These are phyloP conservation scores for Mamestra brassicae DNA, from an alignment of 2,888 invertebrate genomes.

Conservation along the genomic window DNA sequence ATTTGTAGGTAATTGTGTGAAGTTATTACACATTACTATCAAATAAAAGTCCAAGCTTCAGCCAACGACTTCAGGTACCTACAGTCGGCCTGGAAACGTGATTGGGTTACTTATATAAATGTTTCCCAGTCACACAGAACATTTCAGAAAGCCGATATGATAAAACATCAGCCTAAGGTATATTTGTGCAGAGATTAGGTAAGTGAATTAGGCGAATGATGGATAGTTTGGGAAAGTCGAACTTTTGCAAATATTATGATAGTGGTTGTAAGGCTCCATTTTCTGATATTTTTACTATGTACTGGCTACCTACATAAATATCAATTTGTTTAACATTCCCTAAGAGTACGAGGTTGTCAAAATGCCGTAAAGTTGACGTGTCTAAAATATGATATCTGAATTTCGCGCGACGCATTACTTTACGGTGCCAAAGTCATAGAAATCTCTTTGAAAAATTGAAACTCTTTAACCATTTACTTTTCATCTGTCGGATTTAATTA, in stretches of 20 bases:
- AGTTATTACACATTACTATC: slow-evolving; percentile 5
- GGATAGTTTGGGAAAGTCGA: slow-evolving; percentile 56
- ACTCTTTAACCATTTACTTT: no score
- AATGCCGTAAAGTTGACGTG: slow-evolving; percentile 40
- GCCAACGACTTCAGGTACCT: background rate
- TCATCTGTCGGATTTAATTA: no score
- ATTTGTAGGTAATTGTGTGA: background rate
- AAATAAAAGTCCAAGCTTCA: slow-evolving; percentile 30
- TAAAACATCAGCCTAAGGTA: slow-evolving; percentile 39
- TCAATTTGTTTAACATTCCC: slow-evolving; percentile 37
- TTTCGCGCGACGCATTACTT: slow-evolving; percentile 3
- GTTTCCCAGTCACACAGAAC: slow-evolving; percentile 24
- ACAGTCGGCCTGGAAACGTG: slow-evolving; percentile 36
- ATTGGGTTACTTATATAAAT: slow-evolving; percentile 36
- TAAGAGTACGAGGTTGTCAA: slow-evolving; percentile 18
- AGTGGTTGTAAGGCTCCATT: slow-evolving; percentile 10
- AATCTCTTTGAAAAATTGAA: no score
- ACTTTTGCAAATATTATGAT: slow-evolving; percentile 55
- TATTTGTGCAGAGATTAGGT: slow-evolving; percentile 56
- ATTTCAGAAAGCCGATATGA: slow-evolving; percentile 36
- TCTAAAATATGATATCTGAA: slow-evolving; percentile 47
- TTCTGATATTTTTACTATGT: slow-evolving; percentile 22
- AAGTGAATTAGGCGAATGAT: slow-evolving; percentile 63
- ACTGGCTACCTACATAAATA: slow-evolving; percentile 39
- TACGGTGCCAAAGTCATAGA: background rate